Conservation (phyloP, 2,797 vertebrate species). For the Sebastes diploproa region DNA sequence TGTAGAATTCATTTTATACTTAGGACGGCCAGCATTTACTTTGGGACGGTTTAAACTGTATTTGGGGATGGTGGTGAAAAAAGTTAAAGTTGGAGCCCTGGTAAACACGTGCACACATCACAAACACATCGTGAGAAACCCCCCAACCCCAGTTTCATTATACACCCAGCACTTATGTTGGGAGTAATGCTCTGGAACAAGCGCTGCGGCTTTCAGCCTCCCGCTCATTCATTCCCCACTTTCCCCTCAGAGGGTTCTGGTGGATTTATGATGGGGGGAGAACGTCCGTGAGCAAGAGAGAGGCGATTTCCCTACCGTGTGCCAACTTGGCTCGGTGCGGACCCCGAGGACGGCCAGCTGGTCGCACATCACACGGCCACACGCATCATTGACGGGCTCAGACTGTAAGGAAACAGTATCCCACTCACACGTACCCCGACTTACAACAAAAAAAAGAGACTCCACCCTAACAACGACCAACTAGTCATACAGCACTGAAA, state of each 20-base stretch:
- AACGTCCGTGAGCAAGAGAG: conserved; percentile 69
- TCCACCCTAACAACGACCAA: conserved; percentile 10
- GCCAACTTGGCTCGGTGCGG: conserved; percentile 68
- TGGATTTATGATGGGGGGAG: conserved; percentile 70
- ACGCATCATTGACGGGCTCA: conserved; percentile 22
- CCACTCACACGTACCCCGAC: not conserved
- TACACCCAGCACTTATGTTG: conserved; percentile 2
- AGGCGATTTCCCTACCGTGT: conserved; percentile 67
- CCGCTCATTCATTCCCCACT: conserved; percentile 4
- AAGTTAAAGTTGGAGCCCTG: not conserved
- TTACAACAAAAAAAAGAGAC: conserved; percentile 22
- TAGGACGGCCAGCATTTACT: not conserved
- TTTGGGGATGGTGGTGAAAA: not conserved
- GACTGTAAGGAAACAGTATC: conserved; percentile 18
- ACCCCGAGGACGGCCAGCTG: conserved; percentile 34
- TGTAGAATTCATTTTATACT: no score
- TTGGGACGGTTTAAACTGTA: not conserved
- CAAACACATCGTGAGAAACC: not conserved
- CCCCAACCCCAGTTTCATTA: not conserved
- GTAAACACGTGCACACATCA: not conserved
- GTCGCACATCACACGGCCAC: conserved; percentile 42
- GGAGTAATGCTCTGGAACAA: conserved; percentile 36
- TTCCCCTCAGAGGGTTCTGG: not conserved
- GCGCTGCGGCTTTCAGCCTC: conserved; percentile 8
- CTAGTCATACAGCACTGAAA: conserved; percentile 22